Evolutionary conservation across 2,113 vertebrate genomes (phyloP), one percentile per base, ranked within the genome.

Genomic region (Sebastes fasciatus): DNA sequence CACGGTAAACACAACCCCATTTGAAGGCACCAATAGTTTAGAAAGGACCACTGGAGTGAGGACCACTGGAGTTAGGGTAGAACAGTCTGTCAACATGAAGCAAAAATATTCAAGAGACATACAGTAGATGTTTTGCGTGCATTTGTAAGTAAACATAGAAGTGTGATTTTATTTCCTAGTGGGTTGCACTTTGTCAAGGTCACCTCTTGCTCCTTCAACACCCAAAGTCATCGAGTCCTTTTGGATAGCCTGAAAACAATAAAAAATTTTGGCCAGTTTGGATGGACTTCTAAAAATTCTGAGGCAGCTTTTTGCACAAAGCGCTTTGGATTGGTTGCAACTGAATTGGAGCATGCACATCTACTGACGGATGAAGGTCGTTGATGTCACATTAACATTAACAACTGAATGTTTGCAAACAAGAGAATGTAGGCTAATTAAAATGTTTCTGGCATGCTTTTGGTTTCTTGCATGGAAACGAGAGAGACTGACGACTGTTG

Each of bases 361-460:
- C 75, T 54, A 4, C 13, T 42, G n/a, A 60, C 26, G 17, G 46
- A 51, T 43, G 54, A 77, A 62, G 73, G 61, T 72, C 17, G 0
- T n/a, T 2, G 23, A 17, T 4, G 70, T 49, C 23, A n/a, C 0
- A 3, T 34, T 34, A 34, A 34, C 3, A 34, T 23, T 11, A 23
- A 54, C 34, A 45, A 6, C 14, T 70, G n/a, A 45, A 60, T 58
- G 69, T 49, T 40, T 46, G n/a, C 42, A 70, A 34, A 46, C 60
- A 60, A 34, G 16, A 42, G 34, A 65, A 67, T 58, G 21, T n/a
- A 6, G 6, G 23, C 80, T 72, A 63, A 86, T 86, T 71, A 43
- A 75, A 73, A 84, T 62, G 51, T 77, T 55, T 61, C 49, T 69
- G 73, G 46, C 61, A 21, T 14, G 49, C 51, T 52, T 69, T 52